phyloP scores from a whole-genome alignment of 2,888 invertebrate genomes.

The Cryptops parisi region DNA sequence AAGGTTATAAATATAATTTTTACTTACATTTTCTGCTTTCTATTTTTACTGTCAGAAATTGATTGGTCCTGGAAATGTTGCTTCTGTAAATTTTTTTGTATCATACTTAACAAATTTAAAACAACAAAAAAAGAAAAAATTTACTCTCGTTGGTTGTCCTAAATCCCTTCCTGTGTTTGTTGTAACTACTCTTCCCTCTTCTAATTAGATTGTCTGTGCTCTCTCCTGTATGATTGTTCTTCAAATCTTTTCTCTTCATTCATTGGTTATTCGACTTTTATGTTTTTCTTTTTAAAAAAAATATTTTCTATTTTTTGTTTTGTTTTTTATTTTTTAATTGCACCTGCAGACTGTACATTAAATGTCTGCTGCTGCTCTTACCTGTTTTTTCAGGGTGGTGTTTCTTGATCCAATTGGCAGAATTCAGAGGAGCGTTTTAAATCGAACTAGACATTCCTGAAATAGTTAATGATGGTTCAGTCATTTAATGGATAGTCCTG shows the following conservation, averaged over 20 bases:
- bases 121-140: conserved; percentile 10
- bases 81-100: conserved; percentile 13
- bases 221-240: too few relatives aligned
- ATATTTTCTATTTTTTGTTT: background rate
- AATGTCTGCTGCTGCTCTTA: conserved; percentile 5
- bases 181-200: background rate
- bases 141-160: background rate
- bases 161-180: conserved; percentile 10
- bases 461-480: background rate
- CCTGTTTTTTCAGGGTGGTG: background rate
- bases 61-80: conserved; percentile 15
- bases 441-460: conserved; percentile 11
- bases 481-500: conserved; percentile 1
- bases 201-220: background rate
- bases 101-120: conserved; percentile 11
- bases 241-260: too few relatives aligned
- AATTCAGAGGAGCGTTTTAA: too few relatives aligned
- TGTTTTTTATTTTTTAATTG: background rate
- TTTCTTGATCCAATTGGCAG: too few relatives aligned
- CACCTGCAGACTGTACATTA: background rate
- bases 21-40: conserved; percentile 19
- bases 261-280: too few relatives aligned
- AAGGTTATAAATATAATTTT: conserved; percentile 16
- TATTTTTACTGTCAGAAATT: conserved; percentile 16
- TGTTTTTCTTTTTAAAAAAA: too few relatives aligned